phyloP scores from a whole-genome alignment of 2,888 invertebrate genomes.

The Drosophila niveifrons region DNA sequence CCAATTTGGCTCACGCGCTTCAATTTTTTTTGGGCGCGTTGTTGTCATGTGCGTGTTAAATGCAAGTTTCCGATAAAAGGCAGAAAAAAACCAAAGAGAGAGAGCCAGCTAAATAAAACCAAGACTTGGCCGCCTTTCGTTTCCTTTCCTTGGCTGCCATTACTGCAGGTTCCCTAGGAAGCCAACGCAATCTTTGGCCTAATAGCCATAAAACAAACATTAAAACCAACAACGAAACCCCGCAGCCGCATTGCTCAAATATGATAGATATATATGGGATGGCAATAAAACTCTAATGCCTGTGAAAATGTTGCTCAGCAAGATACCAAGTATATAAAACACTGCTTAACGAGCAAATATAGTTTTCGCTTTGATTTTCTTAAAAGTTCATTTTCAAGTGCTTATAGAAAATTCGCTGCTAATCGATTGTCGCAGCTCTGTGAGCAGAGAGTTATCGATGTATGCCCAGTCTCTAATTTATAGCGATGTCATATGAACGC shows the following conservation, averaged over 20 bases:
- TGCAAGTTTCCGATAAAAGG: slow-evolving; percentile 67
- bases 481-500: too few relatives aligned
- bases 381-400: not conserved
- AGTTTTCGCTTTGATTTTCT: slow-evolving; percentile 1
- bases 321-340: slow-evolving; percentile 6
- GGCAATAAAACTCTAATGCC: slow-evolving; percentile 23
- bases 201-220: slow-evolving; percentile 55
- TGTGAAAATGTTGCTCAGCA: slow-evolving; percentile 9
- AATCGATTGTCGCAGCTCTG: too few relatives aligned
- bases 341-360: not conserved
- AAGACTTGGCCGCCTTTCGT: not conserved
- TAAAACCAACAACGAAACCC: slow-evolving; percentile 30
- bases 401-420: too few relatives aligned
- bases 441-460: not conserved
- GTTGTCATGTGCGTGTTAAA: slow-evolving; percentile 73
- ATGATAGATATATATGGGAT: slow-evolving; percentile 15
- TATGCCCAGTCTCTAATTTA: too few relatives aligned
- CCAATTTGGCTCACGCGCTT: slow-evolving; percentile 39
- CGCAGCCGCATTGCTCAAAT: slow-evolving; percentile 17
- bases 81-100: slow-evolving; percentile 33
- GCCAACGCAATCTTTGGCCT: slow-evolving; percentile 38
- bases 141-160: not conserved
- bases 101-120: slow-evolving; percentile 14
- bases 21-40: slow-evolving; percentile 27
- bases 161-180: slow-evolving; percentile 19